phyloP scores from a whole-genome alignment of 2,113 vertebrate genomes.

The Delphinapterus leucas region DNA sequence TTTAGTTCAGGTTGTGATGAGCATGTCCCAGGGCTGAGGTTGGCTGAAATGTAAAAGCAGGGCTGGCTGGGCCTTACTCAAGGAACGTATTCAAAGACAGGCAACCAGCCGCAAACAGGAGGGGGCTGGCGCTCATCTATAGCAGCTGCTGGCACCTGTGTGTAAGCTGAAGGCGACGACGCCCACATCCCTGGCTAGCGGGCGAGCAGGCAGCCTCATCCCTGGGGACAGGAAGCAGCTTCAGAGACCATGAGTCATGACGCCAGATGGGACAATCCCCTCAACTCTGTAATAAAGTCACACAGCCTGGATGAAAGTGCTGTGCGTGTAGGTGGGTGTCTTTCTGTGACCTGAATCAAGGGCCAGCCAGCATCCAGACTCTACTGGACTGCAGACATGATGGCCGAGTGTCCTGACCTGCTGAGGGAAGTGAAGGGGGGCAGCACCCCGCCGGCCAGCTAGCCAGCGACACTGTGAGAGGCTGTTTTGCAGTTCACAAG shows the following conservation, averaged over 20 bases:
- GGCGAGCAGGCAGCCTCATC: not conserved
- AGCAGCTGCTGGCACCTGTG: not conserved
- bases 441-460: not conserved
- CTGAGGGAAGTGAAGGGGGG: fast-evolving
- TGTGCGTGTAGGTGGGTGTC: fast-evolving
- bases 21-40: fast-evolving
- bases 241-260: not conserved
- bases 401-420: not conserved
- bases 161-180: not conserved
- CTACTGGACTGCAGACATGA: fast-evolving
- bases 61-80: not conserved
- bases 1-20: not conserved
- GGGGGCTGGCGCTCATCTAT: not conserved
- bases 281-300: not conserved
- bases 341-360: not conserved
- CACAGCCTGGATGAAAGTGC: fast-evolving
- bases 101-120: not conserved
- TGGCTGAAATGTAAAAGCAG: not conserved
- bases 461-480: fast-evolving
- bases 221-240: not conserved
- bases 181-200: too few relatives aligned
- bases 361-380: not conserved
- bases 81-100: not conserved
- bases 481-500: too few relatives aligned
- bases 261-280: not conserved